These are phyloP conservation scores for Teleopsis dalmanni DNA, from an alignment of 1,140 invertebrate genomes.

Conservation along the genomic window DNA sequence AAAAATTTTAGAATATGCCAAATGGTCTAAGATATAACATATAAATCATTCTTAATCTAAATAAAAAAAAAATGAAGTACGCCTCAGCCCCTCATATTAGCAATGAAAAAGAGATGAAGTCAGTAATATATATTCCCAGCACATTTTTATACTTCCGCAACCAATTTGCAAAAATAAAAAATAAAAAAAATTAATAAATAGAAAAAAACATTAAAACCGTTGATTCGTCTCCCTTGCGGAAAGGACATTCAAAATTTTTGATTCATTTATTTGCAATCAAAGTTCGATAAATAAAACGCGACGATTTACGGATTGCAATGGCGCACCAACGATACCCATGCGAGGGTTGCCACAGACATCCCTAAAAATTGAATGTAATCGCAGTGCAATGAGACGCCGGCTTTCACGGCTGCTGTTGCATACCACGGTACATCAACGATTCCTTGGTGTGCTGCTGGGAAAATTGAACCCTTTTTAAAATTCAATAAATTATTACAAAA, in stretches of 20 bases:
- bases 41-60: too few relatives aligned
- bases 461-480: constrained; percentile 17
- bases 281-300: constrained; percentile 13
- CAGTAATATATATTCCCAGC: constrained; percentile 7
- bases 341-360: neutral
- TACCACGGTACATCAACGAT: neutral
- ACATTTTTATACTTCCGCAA: constrained; percentile 5
- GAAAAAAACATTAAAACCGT: neutral
- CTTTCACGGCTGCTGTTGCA: neutral
- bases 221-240: neutral
- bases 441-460: neutral
- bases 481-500: constrained; percentile 18
- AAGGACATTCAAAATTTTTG: neutral
- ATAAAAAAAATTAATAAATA: neutral
- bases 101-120: constrained; percentile 2
- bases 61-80: too few relatives aligned
- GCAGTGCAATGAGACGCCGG: neutral
- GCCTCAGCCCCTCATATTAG: too few relatives aligned
- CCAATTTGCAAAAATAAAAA: constrained; percentile 6
- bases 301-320: constrained; percentile 4
- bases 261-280: constrained; percentile 17
- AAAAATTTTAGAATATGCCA: too few relatives aligned
- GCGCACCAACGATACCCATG: neutral
- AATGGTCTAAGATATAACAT: too few relatives aligned
- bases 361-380: neutral